phyloP scores from a whole-genome alignment of 2,113 vertebrate species.

The Oryzias celebensis region DNA sequence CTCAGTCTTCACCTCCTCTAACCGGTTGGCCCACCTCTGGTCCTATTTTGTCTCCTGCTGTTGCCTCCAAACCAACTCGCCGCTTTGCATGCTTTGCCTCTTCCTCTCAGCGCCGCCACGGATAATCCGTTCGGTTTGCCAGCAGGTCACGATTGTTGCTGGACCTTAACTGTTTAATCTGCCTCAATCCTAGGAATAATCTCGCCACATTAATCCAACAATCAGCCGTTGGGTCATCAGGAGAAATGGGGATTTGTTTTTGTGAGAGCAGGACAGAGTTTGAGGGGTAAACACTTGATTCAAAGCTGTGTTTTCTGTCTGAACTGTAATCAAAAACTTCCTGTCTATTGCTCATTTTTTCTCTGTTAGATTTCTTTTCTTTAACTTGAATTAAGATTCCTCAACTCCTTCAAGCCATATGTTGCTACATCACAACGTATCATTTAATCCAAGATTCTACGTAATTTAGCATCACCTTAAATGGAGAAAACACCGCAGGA shows the following conservation, averaged over 20 bases:
- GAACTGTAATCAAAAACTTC: neutral
- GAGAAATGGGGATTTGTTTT: constrained; percentile 6
- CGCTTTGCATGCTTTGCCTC: neutral
- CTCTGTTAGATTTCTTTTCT: neutral
- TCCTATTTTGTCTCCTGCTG: constrained; percentile 16
- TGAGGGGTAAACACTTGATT: constrained; percentile 3
- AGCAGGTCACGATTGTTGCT: constrained; percentile 16
- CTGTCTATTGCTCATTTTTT: constrained; percentile 5
- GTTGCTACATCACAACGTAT: too few species aligned
- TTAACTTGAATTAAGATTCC: neutral
- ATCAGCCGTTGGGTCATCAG: neutral
- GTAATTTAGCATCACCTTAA: too few species aligned
- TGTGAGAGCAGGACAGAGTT: constrained; percentile 3
- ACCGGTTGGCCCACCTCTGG: constrained; percentile 50
- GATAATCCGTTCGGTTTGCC: constrained; percentile 30
- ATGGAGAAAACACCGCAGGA: too few species aligned
- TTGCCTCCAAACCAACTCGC: constrained; percentile 14
- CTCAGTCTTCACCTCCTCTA: constrained; percentile 47
- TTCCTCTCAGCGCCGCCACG: neutral
- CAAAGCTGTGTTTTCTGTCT: constrained; percentile 22
- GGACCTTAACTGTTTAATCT: constrained; percentile 57
- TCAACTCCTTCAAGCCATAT: too few species aligned
- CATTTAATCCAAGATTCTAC: too few species aligned
- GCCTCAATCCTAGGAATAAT: constrained; percentile 54
- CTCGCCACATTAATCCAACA: constrained; percentile 48